Conservation (phyloP, 2,888 invertebrate genomes). For the Dryomyza anilis region DNA sequence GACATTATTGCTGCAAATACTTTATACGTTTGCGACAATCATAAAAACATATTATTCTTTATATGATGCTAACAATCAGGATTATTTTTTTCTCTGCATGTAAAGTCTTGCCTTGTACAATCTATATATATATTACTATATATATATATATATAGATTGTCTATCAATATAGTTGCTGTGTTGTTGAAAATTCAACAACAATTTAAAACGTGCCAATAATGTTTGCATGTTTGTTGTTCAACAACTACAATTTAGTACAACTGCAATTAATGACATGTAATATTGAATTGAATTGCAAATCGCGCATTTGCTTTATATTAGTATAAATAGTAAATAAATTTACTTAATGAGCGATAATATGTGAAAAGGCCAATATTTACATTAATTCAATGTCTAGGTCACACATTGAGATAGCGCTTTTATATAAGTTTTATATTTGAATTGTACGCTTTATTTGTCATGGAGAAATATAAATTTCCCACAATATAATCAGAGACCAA, state of each 20-base stretch:
- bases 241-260: not conserved
- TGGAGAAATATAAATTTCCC: not conserved
- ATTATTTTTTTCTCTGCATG: too few species aligned
- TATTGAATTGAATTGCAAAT: not conserved
- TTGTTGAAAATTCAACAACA: too few species aligned
- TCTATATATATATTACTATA: too few species aligned
- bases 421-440: not conserved
- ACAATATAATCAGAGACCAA: too few species aligned
- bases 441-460: not conserved
- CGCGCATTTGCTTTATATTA: not conserved
- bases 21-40: too few species aligned
- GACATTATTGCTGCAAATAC: too few species aligned
- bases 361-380: not conserved
- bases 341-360: not conserved
- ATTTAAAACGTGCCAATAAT: too few species aligned
- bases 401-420: not conserved
- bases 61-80: too few species aligned
- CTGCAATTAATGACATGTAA: not conserved
- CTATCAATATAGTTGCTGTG: not conserved
- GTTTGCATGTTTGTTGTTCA: not conserved
- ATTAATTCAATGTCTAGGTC: constrained; percentile 20
- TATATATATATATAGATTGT: too few species aligned
- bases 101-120: too few species aligned
- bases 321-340: not conserved
- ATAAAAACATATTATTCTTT: too few species aligned